phyloP scores from a whole-genome alignment of 2,113 vertebrate species.

The Chionomys nivalis region DNA sequence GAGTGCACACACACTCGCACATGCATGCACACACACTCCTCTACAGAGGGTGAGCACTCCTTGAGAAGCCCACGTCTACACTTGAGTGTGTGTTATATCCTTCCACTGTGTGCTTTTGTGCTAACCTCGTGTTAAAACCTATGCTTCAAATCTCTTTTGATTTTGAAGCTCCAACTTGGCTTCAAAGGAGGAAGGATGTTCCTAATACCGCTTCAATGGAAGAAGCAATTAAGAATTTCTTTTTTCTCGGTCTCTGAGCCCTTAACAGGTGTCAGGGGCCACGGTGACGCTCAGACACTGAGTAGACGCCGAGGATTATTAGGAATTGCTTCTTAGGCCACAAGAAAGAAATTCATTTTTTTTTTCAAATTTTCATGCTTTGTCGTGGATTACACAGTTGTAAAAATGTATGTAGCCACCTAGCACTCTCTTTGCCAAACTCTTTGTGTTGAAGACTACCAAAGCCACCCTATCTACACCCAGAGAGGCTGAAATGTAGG shows the following conservation, averaged over 20 bases:
- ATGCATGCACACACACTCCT: background rate
- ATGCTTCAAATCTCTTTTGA: background rate
- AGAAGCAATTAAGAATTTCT: background rate
- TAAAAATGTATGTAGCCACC: background rate
- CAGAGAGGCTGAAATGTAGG: background rate
- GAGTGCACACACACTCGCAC: background rate
- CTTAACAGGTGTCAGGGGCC: background rate
- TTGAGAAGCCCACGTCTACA: background rate
- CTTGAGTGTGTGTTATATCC: background rate
- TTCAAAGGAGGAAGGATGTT: background rate
- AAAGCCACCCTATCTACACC: background rate
- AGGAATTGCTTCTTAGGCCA: background rate
- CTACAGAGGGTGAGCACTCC: background rate
- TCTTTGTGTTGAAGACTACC: background rate
- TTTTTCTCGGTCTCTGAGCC: background rate
- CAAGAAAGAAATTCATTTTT: background rate
- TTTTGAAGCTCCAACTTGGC: background rate
- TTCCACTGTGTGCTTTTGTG: background rate
- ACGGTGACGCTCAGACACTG: background rate
- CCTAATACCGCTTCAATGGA: background rate
- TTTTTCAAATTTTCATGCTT: background rate
- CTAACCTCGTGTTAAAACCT: background rate
- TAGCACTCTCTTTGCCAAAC: background rate
- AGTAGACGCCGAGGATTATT: background rate
- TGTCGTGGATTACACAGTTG: background rate